Evolutionary conservation across 2,113 vertebrate species (phyloP).

Genomic region (Sarotherodon lohbergeri): DNA sequence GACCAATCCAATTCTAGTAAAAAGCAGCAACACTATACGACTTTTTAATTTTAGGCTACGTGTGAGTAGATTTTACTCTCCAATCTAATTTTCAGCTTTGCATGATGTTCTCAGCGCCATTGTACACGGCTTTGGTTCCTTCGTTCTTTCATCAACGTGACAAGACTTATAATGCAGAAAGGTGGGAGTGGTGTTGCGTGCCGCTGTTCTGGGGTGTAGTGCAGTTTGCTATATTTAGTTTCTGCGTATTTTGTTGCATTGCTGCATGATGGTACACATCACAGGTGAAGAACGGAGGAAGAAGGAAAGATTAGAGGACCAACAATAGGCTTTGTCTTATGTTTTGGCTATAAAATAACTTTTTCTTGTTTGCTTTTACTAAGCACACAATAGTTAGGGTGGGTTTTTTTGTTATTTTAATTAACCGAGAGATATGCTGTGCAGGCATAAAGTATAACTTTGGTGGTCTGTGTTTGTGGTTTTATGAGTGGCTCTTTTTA

Average conservation of each 20-base stretch:
- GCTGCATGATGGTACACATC: background rate
- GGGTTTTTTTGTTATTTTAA: background rate
- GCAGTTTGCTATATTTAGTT: constrained; percentile 37
- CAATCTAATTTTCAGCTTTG: background rate
- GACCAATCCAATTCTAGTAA: background rate
- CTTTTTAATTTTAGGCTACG: background rate
- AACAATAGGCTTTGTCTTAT: background rate
- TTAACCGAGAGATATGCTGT: background rate
- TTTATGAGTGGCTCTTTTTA: background rate
- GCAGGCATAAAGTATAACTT: background rate
- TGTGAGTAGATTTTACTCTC: background rate
- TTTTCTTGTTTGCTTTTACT: background rate
- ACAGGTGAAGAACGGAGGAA: background rate
- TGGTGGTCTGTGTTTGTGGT: background rate
- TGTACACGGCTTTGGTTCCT: background rate
- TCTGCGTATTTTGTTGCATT: constrained; percentile 1
- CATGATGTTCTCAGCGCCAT: background rate
- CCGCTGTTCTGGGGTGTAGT: background rate
- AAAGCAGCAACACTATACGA: background rate
- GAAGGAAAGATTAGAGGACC: background rate
- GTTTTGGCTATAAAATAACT: background rate
- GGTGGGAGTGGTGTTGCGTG: background rate
- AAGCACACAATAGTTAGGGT: background rate
- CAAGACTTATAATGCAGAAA: constrained; percentile 15
- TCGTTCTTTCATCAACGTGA: background rate